A percentile compares a stretch with the other conserved stretches of the same genome.
phyloP scores from a whole-genome alignment of 2,113 vertebrate genomes.

The Meles meles region DNA sequence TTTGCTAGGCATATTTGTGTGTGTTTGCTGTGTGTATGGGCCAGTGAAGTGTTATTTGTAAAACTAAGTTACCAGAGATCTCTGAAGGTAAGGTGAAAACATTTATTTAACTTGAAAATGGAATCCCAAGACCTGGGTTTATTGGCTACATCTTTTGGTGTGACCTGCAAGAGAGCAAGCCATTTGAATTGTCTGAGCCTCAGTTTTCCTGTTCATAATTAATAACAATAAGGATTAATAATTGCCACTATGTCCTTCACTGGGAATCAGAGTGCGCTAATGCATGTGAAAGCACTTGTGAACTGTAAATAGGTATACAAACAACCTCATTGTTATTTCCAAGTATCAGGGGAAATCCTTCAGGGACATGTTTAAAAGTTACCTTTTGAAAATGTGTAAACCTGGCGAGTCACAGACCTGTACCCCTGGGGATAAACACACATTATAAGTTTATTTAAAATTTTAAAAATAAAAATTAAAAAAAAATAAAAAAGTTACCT shows the following conservation, averaged over 20 bases:
- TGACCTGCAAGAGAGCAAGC: neutral
- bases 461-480: no score
- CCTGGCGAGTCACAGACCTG: no score
- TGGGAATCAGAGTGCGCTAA: constrained; percentile 18
- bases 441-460: no score
- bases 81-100: neutral
- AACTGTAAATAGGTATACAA: constrained; percentile 34
- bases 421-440: no score
- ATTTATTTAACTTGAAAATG: constrained; percentile 40
- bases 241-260: neutral
- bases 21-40: neutral
- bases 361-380: neutral
- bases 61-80: neutral
- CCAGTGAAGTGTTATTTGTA: neutral
- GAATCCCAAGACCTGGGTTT: neutral
- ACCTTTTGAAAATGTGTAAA: no score
- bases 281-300: neutral
- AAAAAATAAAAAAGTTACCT: constrained; percentile 38
- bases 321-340: constrained; percentile 30
- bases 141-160: neutral
- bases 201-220: neutral
- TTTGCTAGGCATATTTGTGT: neutral
- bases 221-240: neutral
- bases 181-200: constrained; percentile 4
- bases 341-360: neutral